Evolutionary conservation across 2,888 invertebrate species (phyloP).

Genomic region (Heteromyza rotundicornis): DNA sequence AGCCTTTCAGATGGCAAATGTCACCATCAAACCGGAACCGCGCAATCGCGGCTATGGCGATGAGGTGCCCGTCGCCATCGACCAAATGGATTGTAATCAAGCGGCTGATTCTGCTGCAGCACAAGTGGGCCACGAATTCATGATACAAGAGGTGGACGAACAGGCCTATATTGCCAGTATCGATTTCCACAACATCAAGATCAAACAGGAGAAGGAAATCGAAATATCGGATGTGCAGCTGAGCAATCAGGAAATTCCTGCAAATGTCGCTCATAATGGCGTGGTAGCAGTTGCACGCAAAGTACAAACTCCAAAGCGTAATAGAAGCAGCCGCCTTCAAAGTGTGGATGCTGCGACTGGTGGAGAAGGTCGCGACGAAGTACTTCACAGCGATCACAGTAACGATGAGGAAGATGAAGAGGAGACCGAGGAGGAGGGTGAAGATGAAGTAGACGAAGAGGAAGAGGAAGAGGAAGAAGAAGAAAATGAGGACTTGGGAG

Average conservation of each 20-base stretch:
- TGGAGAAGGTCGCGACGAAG: background rate
- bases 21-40: slow-evolving; percentile 49
- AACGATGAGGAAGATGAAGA: slow-evolving; percentile 41
- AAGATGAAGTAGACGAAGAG: slow-evolving; percentile 27
- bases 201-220: slow-evolving; percentile 57
- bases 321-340: background rate
- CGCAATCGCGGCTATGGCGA: slow-evolving; percentile 48
- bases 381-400: background rate
- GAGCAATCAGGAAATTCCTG: background rate
- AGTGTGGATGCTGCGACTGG: slow-evolving; percentile 13
- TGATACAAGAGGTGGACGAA: slow-evolving; percentile 33
- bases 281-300: background rate
- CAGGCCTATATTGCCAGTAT: slow-evolving; percentile 46
- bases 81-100: background rate
- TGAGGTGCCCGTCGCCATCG: slow-evolving; percentile 23
- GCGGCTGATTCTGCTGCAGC: background rate
- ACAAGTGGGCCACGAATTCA: background rate
- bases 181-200: slow-evolving; percentile 48
- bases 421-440: slow-evolving; percentile 25
- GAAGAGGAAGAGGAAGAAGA: slow-evolving; percentile 19
- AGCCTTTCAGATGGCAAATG: background rate
- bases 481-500: background rate
- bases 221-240: slow-evolving; percentile 42
- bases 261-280: slow-evolving; percentile 17
- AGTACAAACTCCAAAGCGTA: background rate